Evolutionary conservation across 2,113 vertebrate species (phyloP), one percentile per base, ranked within the genome.

Genomic region (Ivindomyrus marchei): DNA sequence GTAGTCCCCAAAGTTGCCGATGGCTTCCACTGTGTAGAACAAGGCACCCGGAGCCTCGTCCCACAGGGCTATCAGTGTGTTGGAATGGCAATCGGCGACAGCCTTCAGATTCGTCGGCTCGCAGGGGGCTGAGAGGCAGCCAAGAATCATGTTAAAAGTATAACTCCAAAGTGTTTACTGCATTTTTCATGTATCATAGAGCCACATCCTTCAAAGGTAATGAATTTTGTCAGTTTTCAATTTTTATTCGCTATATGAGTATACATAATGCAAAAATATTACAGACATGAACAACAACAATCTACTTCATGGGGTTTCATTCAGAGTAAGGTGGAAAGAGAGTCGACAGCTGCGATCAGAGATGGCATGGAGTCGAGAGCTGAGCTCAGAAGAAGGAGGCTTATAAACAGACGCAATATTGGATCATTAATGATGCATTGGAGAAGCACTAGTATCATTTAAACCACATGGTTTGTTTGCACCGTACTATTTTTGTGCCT

Each of bases 111-210:
- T 95, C 24, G 90, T 90, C 0, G 96, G 96, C 27, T 92, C 85
- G 92, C 96, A 97, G 31, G 96, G 96, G 62, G 95, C 96, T 97
- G 89, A 7, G 89, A 88, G 86, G 31, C 47, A 86, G 49, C n/a
- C n/a, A 87, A 36, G 49, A 8, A 4, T 47, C 13, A 15, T 31
- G 24, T 27, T 87, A 85, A 85, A n/a, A 11, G 45, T 24, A n/a
- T 1, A 24, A 47, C 8, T 47, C 0, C 21, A 47, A 1, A 24
- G 21, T 24, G 19, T n/a, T 47, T 11, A 19, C 15, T 80, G 31
- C 17, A 42, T 7, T 80, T 42, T 80, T 80, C 74, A 80, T 80
- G 13, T 42, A 39, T 80, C 74, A 42, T 8, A 19, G 36, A 77
- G n/a, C 36, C 74, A 80, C 5, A 39, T 42, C 36, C 13, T 80